phyloP scores from a whole-genome alignment of 2,113 vertebrate genomes.

The Meleagris gallopavo region DNA sequence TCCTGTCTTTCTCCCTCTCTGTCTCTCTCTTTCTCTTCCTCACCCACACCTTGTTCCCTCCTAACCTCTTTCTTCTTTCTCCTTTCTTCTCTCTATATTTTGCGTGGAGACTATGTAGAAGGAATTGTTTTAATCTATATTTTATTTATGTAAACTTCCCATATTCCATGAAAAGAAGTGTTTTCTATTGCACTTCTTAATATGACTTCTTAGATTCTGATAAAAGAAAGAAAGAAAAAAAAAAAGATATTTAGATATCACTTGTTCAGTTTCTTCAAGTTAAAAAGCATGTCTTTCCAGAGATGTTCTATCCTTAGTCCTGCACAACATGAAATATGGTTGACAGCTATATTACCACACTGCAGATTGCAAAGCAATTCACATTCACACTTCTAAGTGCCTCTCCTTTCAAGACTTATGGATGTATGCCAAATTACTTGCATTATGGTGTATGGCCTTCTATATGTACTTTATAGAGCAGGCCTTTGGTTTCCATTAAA shows the following conservation, averaged over 20 bases:
- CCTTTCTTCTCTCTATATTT: neutral
- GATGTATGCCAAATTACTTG: conserved; percentile 62
- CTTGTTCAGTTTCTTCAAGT: neutral
- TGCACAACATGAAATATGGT: conserved; percentile 62
- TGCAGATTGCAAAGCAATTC: conserved; percentile 71
- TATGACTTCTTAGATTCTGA: neutral
- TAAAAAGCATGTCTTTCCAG: conserved; percentile 33
- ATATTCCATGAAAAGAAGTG: neutral
- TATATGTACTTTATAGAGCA: conserved; percentile 49
- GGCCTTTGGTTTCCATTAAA: conserved; percentile 56
- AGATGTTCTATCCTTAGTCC: conserved; percentile 54
- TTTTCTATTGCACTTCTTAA: neutral
- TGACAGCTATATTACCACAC: conserved; percentile 69
- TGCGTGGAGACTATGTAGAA: neutral
- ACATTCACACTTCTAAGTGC: conserved; percentile 70
- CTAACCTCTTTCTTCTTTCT: neutral
- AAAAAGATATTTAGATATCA: neutral
- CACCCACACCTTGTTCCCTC: neutral
- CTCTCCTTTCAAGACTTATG: conserved; percentile 64
- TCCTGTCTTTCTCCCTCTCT: neutral
- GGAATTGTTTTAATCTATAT: neutral
- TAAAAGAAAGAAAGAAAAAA: neutral
- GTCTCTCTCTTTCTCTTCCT: neutral
- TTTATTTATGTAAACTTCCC: neutral
- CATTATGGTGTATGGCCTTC: conserved; percentile 49